Conservation (phyloP, 1,140 invertebrate genomes). For the Macrobrachium nipponense region DNA sequence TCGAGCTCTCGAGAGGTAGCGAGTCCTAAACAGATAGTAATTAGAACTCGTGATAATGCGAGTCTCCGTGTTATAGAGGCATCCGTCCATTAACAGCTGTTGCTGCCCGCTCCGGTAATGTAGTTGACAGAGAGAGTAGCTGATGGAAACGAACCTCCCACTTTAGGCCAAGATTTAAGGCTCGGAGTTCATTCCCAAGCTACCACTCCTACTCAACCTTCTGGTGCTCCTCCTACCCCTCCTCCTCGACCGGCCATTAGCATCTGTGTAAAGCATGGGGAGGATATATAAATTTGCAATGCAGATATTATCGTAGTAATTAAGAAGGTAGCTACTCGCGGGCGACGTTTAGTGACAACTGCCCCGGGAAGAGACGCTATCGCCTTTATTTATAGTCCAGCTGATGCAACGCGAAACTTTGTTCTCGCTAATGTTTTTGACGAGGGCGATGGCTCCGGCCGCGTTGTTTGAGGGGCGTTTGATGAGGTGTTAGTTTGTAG, state of each 20-base stretch:
- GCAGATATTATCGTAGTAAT: constrained; percentile 59
- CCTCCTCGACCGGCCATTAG: constrained; percentile 44
- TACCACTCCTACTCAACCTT: no score
- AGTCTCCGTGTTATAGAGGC: no score
- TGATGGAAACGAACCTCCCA: constrained; percentile 47
- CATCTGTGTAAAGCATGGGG: constrained; percentile 57
- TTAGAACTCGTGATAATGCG: background rate
- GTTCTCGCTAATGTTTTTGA: constrained; percentile 50
- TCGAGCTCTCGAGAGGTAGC: background rate
- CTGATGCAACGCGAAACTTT: constrained; percentile 51
- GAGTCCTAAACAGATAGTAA: constrained; percentile 1
- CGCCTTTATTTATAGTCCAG: constrained; percentile 46
- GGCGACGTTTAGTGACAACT: constrained; percentile 60
- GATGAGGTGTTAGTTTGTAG: constrained; percentile 18
- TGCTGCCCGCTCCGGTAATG: background rate
- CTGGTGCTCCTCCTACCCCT: constrained; percentile 23
- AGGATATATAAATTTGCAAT: constrained; percentile 61
- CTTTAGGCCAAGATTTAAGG: constrained; percentile 56
- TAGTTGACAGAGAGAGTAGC: constrained; percentile 38
- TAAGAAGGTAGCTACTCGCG: constrained; percentile 59
- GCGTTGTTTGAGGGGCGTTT: constrained; percentile 20
- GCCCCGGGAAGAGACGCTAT: constrained; percentile 57
- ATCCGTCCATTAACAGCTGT: no score
- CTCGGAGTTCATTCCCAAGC: background rate
- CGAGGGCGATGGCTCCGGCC: constrained; percentile 7